Percentiles rank a stretch among this genome's conserved stretches.
These are phyloP conservation scores for Biston betularia DNA, from an alignment of 2,888 invertebrate species.

Conservation along the genomic window DNA sequence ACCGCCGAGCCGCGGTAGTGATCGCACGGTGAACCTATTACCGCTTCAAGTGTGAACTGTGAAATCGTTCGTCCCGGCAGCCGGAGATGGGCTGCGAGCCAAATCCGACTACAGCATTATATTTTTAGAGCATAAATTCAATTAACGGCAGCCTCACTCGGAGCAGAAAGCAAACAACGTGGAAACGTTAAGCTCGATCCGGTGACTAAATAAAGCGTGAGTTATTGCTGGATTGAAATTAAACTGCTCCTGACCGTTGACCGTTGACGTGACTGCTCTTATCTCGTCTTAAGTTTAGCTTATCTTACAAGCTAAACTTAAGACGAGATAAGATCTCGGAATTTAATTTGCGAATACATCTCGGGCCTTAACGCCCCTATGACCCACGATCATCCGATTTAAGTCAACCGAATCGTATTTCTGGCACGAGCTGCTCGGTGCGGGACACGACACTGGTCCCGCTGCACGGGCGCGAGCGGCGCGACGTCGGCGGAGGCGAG, in stretches of 20 bases:
- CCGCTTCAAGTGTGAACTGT: conserved; percentile 68
- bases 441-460: conserved; percentile 45
- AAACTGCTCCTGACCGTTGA: conserved; percentile 26
- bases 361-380: conserved; percentile 65
- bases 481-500: conserved; percentile 26
- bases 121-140: conserved; percentile 52
- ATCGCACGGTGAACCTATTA: conserved; percentile 69
- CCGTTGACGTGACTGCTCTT: too few relatives aligned
- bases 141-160: conserved; percentile 51
- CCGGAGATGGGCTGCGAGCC: conserved; percentile 38
- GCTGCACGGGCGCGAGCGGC: neutral
- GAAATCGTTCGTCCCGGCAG: conserved; percentile 56
- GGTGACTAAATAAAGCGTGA: conserved; percentile 74
- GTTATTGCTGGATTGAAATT: conserved; percentile 72
- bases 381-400: conserved; percentile 52
- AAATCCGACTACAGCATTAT: conserved; percentile 46
- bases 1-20: conserved; percentile 64
- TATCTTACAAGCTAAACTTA: too few relatives aligned
- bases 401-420: conserved; percentile 57
- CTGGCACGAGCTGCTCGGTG: conserved; percentile 46
- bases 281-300: too few relatives aligned
- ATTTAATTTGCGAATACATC: conserved; percentile 74
- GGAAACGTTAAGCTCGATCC: conserved; percentile 65
- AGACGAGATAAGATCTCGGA: conserved; percentile 40
- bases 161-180: conserved; percentile 54